Conservation (phyloP, 2,888 invertebrate genomes). For the Xestia sexstrigata region DNA sequence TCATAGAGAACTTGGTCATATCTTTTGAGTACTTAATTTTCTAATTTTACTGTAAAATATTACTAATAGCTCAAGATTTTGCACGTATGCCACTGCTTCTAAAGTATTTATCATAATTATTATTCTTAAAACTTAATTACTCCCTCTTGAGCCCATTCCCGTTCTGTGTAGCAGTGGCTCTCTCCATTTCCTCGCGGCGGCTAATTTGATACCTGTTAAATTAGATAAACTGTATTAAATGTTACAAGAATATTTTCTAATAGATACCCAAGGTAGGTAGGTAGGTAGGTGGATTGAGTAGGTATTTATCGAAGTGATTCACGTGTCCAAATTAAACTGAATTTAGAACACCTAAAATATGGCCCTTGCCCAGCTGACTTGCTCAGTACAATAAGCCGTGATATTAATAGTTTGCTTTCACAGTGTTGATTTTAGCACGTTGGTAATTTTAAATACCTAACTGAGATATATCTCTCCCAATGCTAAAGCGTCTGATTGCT, state of each 20-base stretch:
- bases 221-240: conserved; percentile 5
- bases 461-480: conserved; percentile 9
- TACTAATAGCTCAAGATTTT: conserved; percentile 28
- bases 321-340: conserved; percentile 7
- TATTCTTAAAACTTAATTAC: conserved; percentile 73
- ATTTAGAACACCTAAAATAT: conserved; percentile 32
- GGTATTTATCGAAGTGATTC: background rate
- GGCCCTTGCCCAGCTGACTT: conserved; percentile 53
- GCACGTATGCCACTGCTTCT: conserved; percentile 32
- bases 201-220: conserved; percentile 89
- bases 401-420: conserved; percentile 64
- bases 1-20: conserved; percentile 36
- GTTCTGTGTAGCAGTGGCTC: conserved; percentile 86
- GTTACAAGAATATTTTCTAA: background rate
- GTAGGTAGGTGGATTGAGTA: background rate
- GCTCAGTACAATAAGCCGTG: conserved; percentile 37
- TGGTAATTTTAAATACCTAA: conserved; percentile 25
- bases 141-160: conserved; percentile 92
- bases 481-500: background rate
- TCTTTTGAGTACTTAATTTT: conserved; percentile 32
- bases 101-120: conserved; percentile 26
- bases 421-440: conserved; percentile 29
- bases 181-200: conserved; percentile 89
- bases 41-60: conserved; percentile 32
- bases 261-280: background rate